Evolutionary conservation across 2,888 invertebrate genomes (phyloP), one percentile per base, ranked within the genome.

Genomic region (Microctonus brassicae): DNA sequence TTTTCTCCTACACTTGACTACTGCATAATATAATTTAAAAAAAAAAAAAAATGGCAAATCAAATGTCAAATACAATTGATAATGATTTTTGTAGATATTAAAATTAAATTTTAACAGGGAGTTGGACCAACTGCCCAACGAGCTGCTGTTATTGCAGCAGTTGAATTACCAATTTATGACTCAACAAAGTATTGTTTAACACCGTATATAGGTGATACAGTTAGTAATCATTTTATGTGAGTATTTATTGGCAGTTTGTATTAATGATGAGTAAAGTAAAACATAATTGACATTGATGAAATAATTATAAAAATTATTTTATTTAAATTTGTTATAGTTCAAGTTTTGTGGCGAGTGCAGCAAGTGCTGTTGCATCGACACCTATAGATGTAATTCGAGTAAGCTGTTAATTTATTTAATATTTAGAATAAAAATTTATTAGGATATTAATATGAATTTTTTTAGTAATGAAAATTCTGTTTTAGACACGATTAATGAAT

Each of bases 381-480:
- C 98, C 98, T 34, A 93, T 98, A 70, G 97, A 98, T 89, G 97
- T 98, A 74, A 92, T 97, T 73, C 90, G 97, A 89, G 97, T 97
- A 87, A 90, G 92, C 89, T 72, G 17, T 47, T 11, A 52, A 65
- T 58, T 47, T 11, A 57, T 60, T n/a, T 63, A 11, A 7, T 17
- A n/a, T 33, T 36, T 61, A 17, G 26, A 26, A 26, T n/a, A n/a
- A n/a, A n/a, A n/a, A n/a, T n/a, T n/a, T n/a, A n/a, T n/a, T n/a
- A n/a, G n/a, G n/a, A n/a, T n/a, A n/a, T n/a, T n/a, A n/a, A n/a
- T n/a, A n/a, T n/a, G n/a, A n/a, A n/a, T n/a, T n/a, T n/a, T n/a
- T n/a, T n/a, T n/a, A n/a, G n/a, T n/a, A n/a, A 42, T 36, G 39
- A 20, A 66, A 73, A 72, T 66, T 61, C 13, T 52, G 73, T 66